Percentiles rank a stretch among this genome's conserved stretches.
Conservation (phyloP, 64 coral and sea anemone genomes). For the Pocillopora damicornis region DNA sequence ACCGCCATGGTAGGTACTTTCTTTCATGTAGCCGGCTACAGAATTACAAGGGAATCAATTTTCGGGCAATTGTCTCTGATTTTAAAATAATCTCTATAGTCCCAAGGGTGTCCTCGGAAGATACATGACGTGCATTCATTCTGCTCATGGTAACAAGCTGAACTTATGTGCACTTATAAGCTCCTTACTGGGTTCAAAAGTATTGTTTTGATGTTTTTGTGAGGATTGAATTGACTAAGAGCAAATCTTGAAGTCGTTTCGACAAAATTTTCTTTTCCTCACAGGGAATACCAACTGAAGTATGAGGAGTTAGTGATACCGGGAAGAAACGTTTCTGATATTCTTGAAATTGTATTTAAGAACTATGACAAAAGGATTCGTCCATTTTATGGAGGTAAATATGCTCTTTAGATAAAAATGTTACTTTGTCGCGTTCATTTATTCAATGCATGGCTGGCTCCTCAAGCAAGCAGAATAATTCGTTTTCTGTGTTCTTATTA, state of each 20-base stretch:
- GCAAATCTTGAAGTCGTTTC: background rate
- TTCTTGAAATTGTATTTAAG: constrained; percentile 65
- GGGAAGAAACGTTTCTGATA: constrained; percentile 72
- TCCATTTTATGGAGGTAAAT: constrained; percentile 83
- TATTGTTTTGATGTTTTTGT: no score
- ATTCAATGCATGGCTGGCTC: background rate
- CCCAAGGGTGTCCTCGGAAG: no score
- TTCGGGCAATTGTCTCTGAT: background rate
- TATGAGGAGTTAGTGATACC: constrained; percentile 64
- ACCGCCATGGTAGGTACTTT: constrained; percentile 18
- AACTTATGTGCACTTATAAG: no score
- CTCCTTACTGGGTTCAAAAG: no score
- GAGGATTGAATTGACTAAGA: no score
- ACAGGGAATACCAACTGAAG: constrained; percentile 32
- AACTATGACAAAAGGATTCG: constrained; percentile 79
- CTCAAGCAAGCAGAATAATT: no score
- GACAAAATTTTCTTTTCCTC: background rate
- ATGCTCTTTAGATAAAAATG: background rate
- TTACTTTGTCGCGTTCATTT: background rate
- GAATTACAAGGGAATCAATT: background rate
- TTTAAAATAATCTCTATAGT: no score
- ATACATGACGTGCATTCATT: no score
- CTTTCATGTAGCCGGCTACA: background rate
- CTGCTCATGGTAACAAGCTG: no score
- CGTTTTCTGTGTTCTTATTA: no score